Evolutionary conservation across 2,113 vertebrate species (phyloP), one percentile per base, ranked within the genome.

Genomic region (Malaclemys terrapin): DNA sequence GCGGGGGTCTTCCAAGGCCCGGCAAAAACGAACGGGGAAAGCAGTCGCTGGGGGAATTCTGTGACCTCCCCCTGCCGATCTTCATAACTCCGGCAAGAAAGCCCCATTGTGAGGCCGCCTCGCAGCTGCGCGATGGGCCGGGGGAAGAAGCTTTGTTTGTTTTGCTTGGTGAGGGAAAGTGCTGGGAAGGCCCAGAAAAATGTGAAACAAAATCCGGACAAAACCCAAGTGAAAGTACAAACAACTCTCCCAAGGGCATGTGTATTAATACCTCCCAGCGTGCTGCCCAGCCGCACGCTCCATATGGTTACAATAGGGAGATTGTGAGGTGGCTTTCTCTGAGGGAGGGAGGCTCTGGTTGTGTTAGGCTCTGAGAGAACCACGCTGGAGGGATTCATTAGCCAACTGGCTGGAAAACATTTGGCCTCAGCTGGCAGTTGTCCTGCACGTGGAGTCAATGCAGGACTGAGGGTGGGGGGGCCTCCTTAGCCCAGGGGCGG

Each of bases 31-130:
- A 50, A 72, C 6, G 86, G 87, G 75, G 90, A 89, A 94, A 89
- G 91, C 93, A 88, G 92, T 2, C 90, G 16, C 88, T 81, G 17
- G 88, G 65, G 1, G 3, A 47, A 78, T 78, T 84, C 9, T 56
- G 89, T 80, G 57, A 78, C 11, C 9, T 25, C 25, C 42, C 22
- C 24, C 42, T 78, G 42, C 75, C 42, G 5, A 47, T 42, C 14
- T 27, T 78, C 75, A 47, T 12, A 16, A 24, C 75, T 45, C 75
- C 0, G 1, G 97, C 93, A 97, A 97, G 96, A 97, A 97, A 96
- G 96, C 94, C 20, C 95, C 96, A 95, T 95, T 97, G 97, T 97
- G 96, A 89, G 0, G 19, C 38, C 42, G 83, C 49, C 75, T 45
- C 11, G 4, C 96, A 97, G 96, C 96, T 97, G 96, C 0, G 3